Conservation (phyloP, 2,797 vertebrate species). For the Telmatherina bonti region DNA sequence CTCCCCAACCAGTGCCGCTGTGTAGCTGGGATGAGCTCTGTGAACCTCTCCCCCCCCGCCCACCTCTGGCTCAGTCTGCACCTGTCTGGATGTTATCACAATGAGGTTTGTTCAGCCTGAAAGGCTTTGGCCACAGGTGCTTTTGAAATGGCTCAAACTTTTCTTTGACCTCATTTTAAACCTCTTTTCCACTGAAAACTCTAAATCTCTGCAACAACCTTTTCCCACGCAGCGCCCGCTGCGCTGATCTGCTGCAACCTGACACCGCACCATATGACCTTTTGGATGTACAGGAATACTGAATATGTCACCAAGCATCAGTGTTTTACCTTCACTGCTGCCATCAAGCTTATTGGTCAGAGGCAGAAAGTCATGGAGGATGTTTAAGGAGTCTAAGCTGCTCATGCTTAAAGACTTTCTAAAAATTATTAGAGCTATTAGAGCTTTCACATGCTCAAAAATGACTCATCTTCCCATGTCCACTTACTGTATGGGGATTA, state of each 20-base stretch:
- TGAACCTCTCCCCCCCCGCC: conserved; percentile 5
- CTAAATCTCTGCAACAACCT: not conserved
- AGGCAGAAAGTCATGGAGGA: not conserved
- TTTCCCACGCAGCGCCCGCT: not conserved
- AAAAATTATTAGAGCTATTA: not conserved
- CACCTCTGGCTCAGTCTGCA: conserved; percentile 20
- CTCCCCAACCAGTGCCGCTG: conserved; percentile 4
- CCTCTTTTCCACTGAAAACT: conserved; percentile 20
- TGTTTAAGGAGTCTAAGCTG: not conserved
- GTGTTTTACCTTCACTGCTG: not conserved
- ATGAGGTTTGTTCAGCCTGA: conserved; percentile 39
- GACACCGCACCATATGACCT: not conserved
- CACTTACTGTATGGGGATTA: not conserved
- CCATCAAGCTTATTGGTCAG: not conserved
- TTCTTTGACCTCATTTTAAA: conserved; percentile 35
- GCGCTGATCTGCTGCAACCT: conserved; percentile 5
- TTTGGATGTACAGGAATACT: not conserved
- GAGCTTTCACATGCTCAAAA: not conserved
- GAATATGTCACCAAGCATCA: conserved; percentile 3
- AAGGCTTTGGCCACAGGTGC: conserved; percentile 34
- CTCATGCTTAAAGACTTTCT: not conserved
- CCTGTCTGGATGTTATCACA: conserved; percentile 48
- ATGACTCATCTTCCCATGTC: not conserved
- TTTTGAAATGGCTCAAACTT: conserved; percentile 46
- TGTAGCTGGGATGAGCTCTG: not conserved